These are phyloP conservation scores for Onychorhynchus coronatus DNA, from an alignment of 2,113 vertebrate genomes.

Conservation along the genomic window DNA sequence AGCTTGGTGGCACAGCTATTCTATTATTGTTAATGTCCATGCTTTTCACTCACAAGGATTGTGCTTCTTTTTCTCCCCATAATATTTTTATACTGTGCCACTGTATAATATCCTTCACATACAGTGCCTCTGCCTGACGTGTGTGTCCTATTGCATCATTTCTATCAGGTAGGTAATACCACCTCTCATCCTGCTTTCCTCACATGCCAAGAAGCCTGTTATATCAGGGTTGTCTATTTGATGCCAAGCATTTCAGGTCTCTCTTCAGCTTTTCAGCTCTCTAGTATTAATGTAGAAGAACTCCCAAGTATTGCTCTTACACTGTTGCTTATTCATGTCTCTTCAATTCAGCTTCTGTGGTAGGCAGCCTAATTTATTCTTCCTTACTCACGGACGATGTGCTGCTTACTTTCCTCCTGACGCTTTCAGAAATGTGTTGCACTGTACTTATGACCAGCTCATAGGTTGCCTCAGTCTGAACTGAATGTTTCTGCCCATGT, in stretches of 20 bases:
- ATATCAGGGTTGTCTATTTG: neutral
- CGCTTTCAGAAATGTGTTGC: neutral
- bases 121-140: neutral
- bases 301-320: neutral
- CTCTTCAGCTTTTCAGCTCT: neutral
- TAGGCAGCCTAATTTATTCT: neutral
- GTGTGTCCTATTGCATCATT: neutral
- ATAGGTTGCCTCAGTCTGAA: neutral
- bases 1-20: neutral
- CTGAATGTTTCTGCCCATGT: neutral
- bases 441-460: neutral
- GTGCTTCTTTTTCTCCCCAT: neutral
- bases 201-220: neutral
- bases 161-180: neutral
- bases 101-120: neutral
- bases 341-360: neutral
- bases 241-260: neutral
- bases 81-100: neutral
- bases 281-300: neutral
- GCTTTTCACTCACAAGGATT: neutral
- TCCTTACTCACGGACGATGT: neutral
- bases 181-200: neutral
- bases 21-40: neutral
- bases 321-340: neutral
- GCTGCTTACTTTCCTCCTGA: neutral